Conservation (phyloP, 2,888 invertebrate species). For the Pyralis farinalis region DNA sequence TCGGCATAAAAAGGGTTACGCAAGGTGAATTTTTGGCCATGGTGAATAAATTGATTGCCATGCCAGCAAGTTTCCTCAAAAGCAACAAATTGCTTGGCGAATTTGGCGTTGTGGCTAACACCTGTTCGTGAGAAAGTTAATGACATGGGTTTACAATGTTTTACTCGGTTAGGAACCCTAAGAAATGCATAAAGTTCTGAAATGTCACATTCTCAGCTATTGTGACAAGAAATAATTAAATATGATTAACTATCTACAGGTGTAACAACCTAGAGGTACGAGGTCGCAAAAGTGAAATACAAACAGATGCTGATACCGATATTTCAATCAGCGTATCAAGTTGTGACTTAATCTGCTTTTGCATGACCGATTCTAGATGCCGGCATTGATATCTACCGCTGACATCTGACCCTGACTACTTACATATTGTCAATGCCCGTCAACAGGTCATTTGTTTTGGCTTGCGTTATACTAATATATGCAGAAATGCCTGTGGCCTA, state of each 20-base stretch:
- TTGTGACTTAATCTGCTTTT: conserved; percentile 19
- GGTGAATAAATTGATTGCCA: neutral
- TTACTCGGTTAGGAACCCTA: too few species aligned
- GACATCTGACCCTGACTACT: conserved; percentile 31
- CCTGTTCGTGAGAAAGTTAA: neutral
- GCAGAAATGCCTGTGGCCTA: neutral
- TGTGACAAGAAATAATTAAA: too few species aligned
- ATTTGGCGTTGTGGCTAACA: neutral
- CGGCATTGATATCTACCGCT: conserved; percentile 17
- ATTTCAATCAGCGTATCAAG: neutral
- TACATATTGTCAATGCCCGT: conserved; percentile 5
- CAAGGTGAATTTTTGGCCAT: neutral
- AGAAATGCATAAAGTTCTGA: too few species aligned
- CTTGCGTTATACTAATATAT: neutral
- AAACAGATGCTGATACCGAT: neutral
- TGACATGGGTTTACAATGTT: neutral
- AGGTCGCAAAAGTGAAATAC: neutral
- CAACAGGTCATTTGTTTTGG: neutral
- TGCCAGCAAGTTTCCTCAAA: neutral
- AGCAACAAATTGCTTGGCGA: neutral
- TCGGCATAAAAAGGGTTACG: neutral
- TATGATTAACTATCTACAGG: too few species aligned
- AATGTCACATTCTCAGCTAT: too few species aligned
- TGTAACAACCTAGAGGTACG: neutral
- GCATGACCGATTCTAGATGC: conserved; percentile 34